These are phyloP conservation scores for Epinephelus fuscoguttatus DNA, from an alignment of 2,113 vertebrate species.

Conservation along the genomic window DNA sequence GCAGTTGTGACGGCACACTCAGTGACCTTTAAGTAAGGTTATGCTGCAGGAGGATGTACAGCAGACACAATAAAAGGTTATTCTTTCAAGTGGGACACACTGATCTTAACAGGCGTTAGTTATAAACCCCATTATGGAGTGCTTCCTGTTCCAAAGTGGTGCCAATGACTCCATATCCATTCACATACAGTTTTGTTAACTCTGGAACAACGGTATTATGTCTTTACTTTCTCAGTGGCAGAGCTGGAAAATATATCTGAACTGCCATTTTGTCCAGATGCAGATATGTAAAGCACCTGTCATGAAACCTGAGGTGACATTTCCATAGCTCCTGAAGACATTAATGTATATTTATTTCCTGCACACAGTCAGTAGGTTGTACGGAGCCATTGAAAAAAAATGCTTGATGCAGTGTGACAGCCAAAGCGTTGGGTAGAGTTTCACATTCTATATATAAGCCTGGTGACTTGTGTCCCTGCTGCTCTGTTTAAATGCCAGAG, in stretches of 20 bases:
- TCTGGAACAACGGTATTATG: not conserved
- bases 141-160: not conserved
- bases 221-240: constrained; percentile 5
- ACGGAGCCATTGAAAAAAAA: constrained; percentile 84
- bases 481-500: constrained; percentile 97
- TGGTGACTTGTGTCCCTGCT: constrained; percentile 91
- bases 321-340: constrained; percentile 59
- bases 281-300: constrained; percentile 62
- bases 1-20: not conserved
- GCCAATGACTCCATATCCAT: not conserved
- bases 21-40: not conserved
- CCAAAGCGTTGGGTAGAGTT: constrained; percentile 95
- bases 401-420: constrained; percentile 91
- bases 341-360: constrained; percentile 67
- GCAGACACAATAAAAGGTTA: not conserved
- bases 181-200: not conserved
- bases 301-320: constrained; percentile 59
- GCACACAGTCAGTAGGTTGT: constrained; percentile 70
- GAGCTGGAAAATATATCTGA: not conserved
- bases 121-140: too few relatives aligned
- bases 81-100: not conserved
- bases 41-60: too few relatives aligned
- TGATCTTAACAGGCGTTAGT: not conserved
- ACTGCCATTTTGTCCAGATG: constrained; percentile 41
- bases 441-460: constrained; percentile 98